phyloP scores from a whole-genome alignment of 2,113 vertebrate species.

The Bubo bubo region DNA sequence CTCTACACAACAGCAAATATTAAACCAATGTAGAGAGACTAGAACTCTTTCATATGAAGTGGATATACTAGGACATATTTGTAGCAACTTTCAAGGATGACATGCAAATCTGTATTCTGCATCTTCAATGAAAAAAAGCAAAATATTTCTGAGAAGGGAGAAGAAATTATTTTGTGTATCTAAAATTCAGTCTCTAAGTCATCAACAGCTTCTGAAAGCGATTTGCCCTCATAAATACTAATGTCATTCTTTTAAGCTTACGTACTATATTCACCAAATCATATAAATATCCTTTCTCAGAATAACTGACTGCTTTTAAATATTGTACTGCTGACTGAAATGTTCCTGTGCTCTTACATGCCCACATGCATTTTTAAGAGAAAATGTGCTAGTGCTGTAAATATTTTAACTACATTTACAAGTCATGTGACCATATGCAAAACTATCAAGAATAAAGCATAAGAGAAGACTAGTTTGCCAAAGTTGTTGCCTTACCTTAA shows the following conservation, averaged over 20 bases:
- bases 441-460: background rate
- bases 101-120: accelerated
- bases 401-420: background rate
- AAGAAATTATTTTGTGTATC: background rate
- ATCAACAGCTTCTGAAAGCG: background rate
- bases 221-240: background rate
- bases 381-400: background rate
- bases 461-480: background rate
- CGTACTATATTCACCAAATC: background rate
- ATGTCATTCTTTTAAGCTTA: background rate
- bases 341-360: background rate
- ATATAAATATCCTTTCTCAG: background rate
- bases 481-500: constrained; percentile 82
- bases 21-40: background rate
- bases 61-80: background rate
- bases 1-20: background rate
- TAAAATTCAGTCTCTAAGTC: background rate
- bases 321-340: background rate
- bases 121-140: background rate
- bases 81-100: background rate
- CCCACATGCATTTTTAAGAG: background rate
- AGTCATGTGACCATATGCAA: background rate
- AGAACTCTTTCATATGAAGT: background rate
- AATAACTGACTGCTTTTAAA: background rate
- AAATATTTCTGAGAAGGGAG: background rate